A percentile compares a stretch with the other conserved stretches of the same genome.
Conservation (phyloP, 1,140 invertebrate species). For the Psix sp. region DNA sequence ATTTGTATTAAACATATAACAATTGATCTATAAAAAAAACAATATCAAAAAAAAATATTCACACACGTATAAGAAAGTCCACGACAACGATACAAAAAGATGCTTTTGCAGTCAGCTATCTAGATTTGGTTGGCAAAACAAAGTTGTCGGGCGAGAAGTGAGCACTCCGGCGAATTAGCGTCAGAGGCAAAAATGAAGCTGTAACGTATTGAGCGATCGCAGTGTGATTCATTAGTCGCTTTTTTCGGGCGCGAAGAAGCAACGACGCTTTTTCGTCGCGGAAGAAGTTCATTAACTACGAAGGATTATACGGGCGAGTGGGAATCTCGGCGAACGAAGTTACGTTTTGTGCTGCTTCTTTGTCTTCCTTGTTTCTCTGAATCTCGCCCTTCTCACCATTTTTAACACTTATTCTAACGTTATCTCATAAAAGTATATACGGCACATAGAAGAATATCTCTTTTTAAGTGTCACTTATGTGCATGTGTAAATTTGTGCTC, state of each 20-base stretch:
- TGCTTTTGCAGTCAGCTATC: too few species aligned
- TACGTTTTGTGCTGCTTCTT: not conserved
- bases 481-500: constrained; percentile 40
- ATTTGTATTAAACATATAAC: too few species aligned
- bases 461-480: constrained; percentile 21
- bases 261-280: not conserved
- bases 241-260: not conserved
- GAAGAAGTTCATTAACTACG: constrained; percentile 21
- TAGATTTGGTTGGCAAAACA: too few species aligned
- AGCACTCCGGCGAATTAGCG: not conserved
- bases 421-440: constrained; percentile 65
- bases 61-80: too few species aligned
- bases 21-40: too few species aligned
- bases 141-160: too few species aligned
- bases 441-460: constrained; percentile 72
- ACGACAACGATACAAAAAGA: too few species aligned
- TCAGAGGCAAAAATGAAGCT: constrained; percentile 4
- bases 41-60: too few species aligned
- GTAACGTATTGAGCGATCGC: constrained; percentile 10
- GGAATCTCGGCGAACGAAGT: not conserved
- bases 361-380: not conserved
- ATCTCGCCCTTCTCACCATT: not conserved
- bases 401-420: constrained; percentile 31
- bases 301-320: not conserved
- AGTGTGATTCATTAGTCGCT: constrained; percentile 10